Conservation (phyloP, 2,888 invertebrate genomes). For the Phania funesta region DNA sequence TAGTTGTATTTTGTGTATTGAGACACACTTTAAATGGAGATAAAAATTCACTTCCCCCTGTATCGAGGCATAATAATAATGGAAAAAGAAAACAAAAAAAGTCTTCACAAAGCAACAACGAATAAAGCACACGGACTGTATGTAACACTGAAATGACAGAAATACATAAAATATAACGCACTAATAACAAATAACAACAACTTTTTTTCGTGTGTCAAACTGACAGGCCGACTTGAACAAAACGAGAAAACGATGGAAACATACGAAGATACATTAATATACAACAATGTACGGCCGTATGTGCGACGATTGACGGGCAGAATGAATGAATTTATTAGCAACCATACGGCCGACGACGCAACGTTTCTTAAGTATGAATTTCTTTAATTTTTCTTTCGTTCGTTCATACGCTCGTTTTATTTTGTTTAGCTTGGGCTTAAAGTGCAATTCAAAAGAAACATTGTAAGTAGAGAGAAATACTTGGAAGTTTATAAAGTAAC, state of each 20-base stretch:
- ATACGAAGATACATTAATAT: conserved; percentile 13
- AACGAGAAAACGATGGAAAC: conserved; percentile 22
- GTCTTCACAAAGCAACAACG: neutral
- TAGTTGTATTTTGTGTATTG: too few species aligned
- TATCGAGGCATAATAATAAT: neutral
- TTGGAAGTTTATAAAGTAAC: conserved; percentile 42
- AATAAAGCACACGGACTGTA: neutral
- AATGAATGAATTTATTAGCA: conserved; percentile 19
- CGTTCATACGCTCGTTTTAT: neutral
- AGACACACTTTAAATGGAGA: too few species aligned
- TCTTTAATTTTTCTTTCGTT: neutral
- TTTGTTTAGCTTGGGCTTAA: conserved; percentile 46
- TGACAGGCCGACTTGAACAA: conserved; percentile 25
- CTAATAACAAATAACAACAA: conserved; percentile 6
- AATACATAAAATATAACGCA: conserved; percentile 37
- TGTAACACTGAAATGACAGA: conserved; percentile 10
- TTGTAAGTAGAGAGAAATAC: conserved; percentile 63
- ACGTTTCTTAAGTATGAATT: conserved; percentile 26
- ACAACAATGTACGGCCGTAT: conserved; percentile 12
- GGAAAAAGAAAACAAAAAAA: neutral
- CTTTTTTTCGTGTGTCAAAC: conserved; percentile 8
- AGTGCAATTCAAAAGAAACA: conserved; percentile 58
- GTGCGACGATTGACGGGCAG: neutral
- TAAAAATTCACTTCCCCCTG: too few species aligned
- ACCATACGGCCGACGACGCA: neutral